phyloP scores from a whole-genome alignment of 92 coral and sea anemone species.

The Scolanthus callimorphus region DNA sequence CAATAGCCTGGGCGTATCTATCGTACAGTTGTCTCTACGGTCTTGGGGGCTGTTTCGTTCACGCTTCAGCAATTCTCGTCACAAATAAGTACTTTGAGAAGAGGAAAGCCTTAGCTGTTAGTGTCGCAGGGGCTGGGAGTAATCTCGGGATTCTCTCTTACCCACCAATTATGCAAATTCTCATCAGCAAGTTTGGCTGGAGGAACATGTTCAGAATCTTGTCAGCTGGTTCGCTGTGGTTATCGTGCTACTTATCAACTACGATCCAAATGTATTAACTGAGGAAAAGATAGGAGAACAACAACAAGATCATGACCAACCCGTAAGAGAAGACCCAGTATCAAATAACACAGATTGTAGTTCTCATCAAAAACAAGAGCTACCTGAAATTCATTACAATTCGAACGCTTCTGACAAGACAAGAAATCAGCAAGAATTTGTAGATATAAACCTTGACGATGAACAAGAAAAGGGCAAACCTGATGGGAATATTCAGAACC shows the following conservation, averaged over 20 bases:
- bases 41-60: conserved; percentile 35
- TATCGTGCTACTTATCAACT: conserved; percentile 18
- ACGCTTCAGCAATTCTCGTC: conserved; percentile 28
- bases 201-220: conserved; percentile 40
- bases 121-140: conserved; percentile 42
- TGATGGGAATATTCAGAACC: too few relatives aligned
- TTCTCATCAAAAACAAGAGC: too few relatives aligned
- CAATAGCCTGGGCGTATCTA: conserved; percentile 20
- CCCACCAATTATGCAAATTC: conserved; percentile 38
- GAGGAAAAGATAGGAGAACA: not conserved
- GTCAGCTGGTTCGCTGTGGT: conserved; percentile 24
- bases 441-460: too few relatives aligned
- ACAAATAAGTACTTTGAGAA: conserved; percentile 40
- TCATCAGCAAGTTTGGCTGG: conserved; percentile 52
- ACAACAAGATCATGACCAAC: too few relatives aligned
- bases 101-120: conserved; percentile 46
- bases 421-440: too few relatives aligned
- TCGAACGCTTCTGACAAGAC: too few relatives aligned
- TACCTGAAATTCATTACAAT: too few relatives aligned
- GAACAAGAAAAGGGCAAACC: too few relatives aligned
- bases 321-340: too few relatives aligned
- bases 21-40: conserved; percentile 50
- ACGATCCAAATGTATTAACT: conserved; percentile 21
- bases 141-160: conserved; percentile 30
- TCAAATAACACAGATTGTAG: too few relatives aligned